Conservation (phyloP, 1,140 invertebrate species). For the Belonocnema kinseyi region DNA sequence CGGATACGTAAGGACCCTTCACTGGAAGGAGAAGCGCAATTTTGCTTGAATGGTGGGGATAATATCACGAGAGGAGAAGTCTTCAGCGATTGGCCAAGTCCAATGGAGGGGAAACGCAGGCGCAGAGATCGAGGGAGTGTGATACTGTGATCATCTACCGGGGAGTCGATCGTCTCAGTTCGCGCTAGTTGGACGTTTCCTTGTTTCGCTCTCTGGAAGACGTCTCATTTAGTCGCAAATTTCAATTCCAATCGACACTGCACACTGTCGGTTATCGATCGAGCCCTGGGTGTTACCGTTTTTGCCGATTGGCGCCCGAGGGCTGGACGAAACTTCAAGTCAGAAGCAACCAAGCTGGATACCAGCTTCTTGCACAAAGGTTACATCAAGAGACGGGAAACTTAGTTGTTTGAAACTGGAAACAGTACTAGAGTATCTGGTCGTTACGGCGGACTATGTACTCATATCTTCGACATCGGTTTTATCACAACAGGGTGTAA, state of each 20-base stretch:
- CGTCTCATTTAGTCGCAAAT: constrained; percentile 27
- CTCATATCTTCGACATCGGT: too few relatives aligned
- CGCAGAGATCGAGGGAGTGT: constrained; percentile 53
- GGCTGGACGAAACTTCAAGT: not conserved
- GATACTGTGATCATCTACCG: constrained; percentile 55
- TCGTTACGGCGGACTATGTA: too few relatives aligned
- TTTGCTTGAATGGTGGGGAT: constrained; percentile 3
- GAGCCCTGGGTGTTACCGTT: constrained; percentile 1
- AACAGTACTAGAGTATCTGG: too few relatives aligned
- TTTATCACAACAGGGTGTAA: too few relatives aligned
- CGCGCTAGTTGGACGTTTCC: constrained; percentile 70
- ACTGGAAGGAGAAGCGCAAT: constrained; percentile 31
- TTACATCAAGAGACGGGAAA: not conserved
- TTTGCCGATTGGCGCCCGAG: constrained; percentile 1
- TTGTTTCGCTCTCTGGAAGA: constrained; percentile 45
- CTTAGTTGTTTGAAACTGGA: too few relatives aligned
- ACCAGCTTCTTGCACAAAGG: not conserved
- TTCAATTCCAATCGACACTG: constrained; percentile 29
- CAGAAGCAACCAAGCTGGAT: not conserved
- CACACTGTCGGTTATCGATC: constrained; percentile 6
- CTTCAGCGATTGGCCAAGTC: constrained; percentile 32
- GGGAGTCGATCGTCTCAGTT: constrained; percentile 71
- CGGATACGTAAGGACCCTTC: constrained; percentile 29
- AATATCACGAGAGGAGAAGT: constrained; percentile 30
- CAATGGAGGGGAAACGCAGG: constrained; percentile 51